Evolutionary conservation across 1,140 invertebrate species (phyloP).

Genomic region (Coboldia fuscipes): DNA sequence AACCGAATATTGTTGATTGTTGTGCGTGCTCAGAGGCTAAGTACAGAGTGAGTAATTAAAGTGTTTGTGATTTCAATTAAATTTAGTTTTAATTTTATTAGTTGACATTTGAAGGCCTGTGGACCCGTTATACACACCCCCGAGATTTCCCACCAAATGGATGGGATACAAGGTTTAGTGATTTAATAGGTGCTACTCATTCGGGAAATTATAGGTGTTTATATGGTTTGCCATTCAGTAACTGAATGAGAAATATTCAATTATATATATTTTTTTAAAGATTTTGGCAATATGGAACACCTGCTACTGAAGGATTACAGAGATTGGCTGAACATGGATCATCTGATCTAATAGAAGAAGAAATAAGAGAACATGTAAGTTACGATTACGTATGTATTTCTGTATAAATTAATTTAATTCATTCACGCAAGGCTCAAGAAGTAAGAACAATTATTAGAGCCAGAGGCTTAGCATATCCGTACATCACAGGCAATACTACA

Average conservation of each 20-base stretch:
- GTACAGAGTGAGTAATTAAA: conserved; percentile 49
- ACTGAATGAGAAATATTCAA: not conserved
- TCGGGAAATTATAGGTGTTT: conserved; percentile 58
- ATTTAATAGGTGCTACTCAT: conserved; percentile 94
- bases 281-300: conserved; percentile 77
- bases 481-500: conserved; percentile 79
- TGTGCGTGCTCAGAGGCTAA: conserved; percentile 88
- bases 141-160: conserved; percentile 83
- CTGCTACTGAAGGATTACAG: conserved; percentile 72
- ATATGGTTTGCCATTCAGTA: not conserved
- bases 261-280: conserved; percentile 7
- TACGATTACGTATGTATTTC: conserved; percentile 3
- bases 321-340: conserved; percentile 85
- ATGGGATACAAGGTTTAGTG: conserved; percentile 81
- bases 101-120: conserved; percentile 88
- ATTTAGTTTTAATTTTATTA: conserved; percentile 14
- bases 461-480: conserved; percentile 78
- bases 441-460: conserved; percentile 97
- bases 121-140: conserved; percentile 94
- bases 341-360: conserved; percentile 77
- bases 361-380: conserved; percentile 67
- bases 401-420: too few species aligned
- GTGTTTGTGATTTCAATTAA: not conserved
- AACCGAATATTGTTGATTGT: conserved; percentile 54
- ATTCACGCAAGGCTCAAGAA: conserved; percentile 47